Percentiles rank a stretch among this genome's conserved stretches.
Conservation (phyloP, 30 jellyfish, hydroid and myxozoan genomes). For the Clytia hemisphaerica region DNA sequence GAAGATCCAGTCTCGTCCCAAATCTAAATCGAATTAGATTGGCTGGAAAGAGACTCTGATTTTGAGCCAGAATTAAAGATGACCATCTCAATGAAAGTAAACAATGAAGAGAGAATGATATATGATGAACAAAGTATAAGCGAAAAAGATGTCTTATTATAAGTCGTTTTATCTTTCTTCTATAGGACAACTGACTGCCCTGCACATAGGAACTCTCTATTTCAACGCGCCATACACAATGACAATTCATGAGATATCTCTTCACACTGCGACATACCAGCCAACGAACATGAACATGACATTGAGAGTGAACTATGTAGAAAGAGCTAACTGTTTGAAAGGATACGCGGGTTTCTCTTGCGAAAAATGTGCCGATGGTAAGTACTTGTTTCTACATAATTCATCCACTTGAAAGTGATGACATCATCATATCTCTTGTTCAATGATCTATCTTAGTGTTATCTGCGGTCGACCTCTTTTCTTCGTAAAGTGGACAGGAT, state of each 20-base stretch:
- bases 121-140: too few species aligned
- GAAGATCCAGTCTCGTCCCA: too few species aligned
- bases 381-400: not conserved
- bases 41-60: too few species aligned
- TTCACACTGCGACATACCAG: conserved; percentile 42
- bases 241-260: conserved; percentile 32
- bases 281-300: conserved; percentile 23
- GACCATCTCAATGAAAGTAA: too few species aligned
- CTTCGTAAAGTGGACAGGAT: too few species aligned
- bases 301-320: conserved; percentile 47
- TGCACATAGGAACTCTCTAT: conserved; percentile 51
- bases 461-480: too few species aligned
- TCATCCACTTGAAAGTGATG: too few species aligned
- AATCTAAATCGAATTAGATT: too few species aligned
- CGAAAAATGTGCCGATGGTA: conserved; percentile 81
- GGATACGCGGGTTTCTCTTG: conserved; percentile 90
- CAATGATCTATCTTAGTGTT: too few species aligned
- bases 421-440: not conserved
- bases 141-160: too few species aligned
- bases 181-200: conserved; percentile 79
- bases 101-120: too few species aligned
- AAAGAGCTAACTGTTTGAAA: conserved; percentile 66
- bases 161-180: not conserved
- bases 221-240: conserved; percentile 41
- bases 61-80: too few species aligned